Evolutionary conservation across 2,888 invertebrate genomes (phyloP), one percentile per base, ranked within the genome.

Genomic region (Melieria picta): DNA sequence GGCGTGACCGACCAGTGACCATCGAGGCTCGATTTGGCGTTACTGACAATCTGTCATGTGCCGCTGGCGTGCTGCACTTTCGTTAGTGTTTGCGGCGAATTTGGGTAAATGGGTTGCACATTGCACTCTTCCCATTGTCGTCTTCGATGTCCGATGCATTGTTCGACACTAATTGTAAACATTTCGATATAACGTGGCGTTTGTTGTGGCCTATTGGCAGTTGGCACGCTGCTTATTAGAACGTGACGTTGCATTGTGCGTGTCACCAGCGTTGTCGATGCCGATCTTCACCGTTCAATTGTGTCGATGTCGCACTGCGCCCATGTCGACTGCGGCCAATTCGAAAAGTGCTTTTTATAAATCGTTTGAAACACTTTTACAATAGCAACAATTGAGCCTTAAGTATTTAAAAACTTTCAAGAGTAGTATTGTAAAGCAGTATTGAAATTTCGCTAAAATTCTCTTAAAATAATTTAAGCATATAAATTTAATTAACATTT

Each of bases 61-160:
- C 46, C 43, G 48, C 42, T 58, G 58, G 58, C 66, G 60, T 60
- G 30, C 30, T 45, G 5, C 48, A 67, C 58, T 60, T 67, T 67
- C 60, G 66, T 67, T 67, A 50, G 42, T 67, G 66, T 67, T 67
- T 60, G 42, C 58, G 58, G 60, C 66, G 60, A 67, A 67, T 58
- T 67, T 50, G 66, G 60, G 58, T 45, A 58, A 67, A 67, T 48
- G 2, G 50, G 50, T 57, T 55, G 50, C 48, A 50, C 57, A 13
- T 48, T 13, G 55, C n/a, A 65, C 13, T 58, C 9, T 30, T 11
- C 58, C 30, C 50, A 67, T 42, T 11, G 66, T 42, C 60, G 48
- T 58, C 43, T 7, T 11, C 58, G 10, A 48, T 66, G 48, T 66
- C 57, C 30, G 30, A 46, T 60, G 60, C 43, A 48, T 58, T n/a